Evolutionary conservation across 2,888 invertebrate genomes (phyloP).

Genomic region (Tridacna gigas): DNA sequence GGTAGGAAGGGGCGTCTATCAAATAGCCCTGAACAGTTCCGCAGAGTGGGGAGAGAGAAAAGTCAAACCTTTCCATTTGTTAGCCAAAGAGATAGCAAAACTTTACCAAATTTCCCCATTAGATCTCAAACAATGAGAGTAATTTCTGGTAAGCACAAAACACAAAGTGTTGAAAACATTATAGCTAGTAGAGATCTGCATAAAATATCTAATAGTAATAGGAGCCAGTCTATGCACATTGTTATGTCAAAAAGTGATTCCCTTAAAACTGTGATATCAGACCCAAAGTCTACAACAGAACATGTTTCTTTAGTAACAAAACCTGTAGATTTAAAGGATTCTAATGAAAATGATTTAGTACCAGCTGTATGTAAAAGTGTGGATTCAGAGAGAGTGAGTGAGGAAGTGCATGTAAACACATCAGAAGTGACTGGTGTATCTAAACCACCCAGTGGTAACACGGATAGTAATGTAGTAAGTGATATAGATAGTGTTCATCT

Average conservation of each 20-base stretch:
- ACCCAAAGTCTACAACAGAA: constrained; percentile 25
- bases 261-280: constrained; percentile 37
- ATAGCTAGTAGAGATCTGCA: constrained; percentile 21
- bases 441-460: not conserved
- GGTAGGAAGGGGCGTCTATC: constrained; percentile 11
- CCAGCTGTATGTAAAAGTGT: not conserved
- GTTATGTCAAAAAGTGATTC: constrained; percentile 31
- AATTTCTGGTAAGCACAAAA: constrained; percentile 34
- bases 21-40: constrained; percentile 42
- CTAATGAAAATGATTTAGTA: constrained; percentile 24
- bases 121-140: constrained; percentile 61
- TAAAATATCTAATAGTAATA: constrained; percentile 30
- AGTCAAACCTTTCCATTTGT: constrained; percentile 69
- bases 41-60: constrained; percentile 46
- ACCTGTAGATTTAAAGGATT: constrained; percentile 24
- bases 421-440: not conserved
- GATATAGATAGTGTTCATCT: not conserved
- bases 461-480: not conserved
- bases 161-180: constrained; percentile 58
- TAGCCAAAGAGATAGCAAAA: constrained; percentile 58
- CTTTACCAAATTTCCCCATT: constrained; percentile 65
- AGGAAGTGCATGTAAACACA: constrained; percentile 1
- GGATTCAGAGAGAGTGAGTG: not conserved
- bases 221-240: constrained; percentile 57
- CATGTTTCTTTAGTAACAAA: constrained; percentile 29